A percentile compares a stretch with the other conserved stretches of the same genome.
These are phyloP conservation scores for Anthopleura sola DNA, from an alignment of 64 coral and sea anemone species.

Conservation along the genomic window DNA sequence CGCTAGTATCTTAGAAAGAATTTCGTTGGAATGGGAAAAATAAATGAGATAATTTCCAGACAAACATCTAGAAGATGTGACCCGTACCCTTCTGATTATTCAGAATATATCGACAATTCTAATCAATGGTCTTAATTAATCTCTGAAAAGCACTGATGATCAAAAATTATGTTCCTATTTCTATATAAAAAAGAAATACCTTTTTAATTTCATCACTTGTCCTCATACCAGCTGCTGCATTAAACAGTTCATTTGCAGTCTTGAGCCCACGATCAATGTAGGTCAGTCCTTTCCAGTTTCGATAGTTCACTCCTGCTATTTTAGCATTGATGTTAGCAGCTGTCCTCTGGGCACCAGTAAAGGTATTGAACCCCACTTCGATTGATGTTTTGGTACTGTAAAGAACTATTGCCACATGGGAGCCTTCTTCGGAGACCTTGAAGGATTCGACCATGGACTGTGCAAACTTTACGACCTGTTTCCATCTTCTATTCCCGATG, in stretches of 20 bases:
- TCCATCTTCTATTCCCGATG: constrained; percentile 25
- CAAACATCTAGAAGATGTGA: too few relatives aligned
- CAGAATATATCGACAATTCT: too few relatives aligned
- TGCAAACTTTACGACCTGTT: not conserved
- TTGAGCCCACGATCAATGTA: constrained; percentile 57
- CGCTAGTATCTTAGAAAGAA: too few relatives aligned
- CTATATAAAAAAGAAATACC: not conserved
- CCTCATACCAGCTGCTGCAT: constrained; percentile 39
- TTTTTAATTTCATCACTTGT: constrained; percentile 23
- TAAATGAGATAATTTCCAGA: too few relatives aligned
- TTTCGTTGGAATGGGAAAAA: too few relatives aligned
- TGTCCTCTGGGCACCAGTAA: constrained; percentile 9
- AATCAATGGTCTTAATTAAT: too few relatives aligned
- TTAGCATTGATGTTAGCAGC: constrained; percentile 31
- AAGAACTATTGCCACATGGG: constrained; percentile 36
- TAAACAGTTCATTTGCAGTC: constrained; percentile 24
- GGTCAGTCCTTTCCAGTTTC: constrained; percentile 23
- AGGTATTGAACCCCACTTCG: constrained; percentile 26
- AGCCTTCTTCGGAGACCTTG: constrained; percentile 28
- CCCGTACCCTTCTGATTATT: too few relatives aligned
- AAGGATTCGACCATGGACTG: constrained; percentile 27
- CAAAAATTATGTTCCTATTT: too few relatives aligned
- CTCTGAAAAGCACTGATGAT: too few relatives aligned
- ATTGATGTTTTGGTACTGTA: constrained; percentile 30
- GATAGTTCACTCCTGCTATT: constrained; percentile 15